Evolutionary conservation across 2,888 invertebrate species (phyloP).

Genomic region (Deilephila porcellus): DNA sequence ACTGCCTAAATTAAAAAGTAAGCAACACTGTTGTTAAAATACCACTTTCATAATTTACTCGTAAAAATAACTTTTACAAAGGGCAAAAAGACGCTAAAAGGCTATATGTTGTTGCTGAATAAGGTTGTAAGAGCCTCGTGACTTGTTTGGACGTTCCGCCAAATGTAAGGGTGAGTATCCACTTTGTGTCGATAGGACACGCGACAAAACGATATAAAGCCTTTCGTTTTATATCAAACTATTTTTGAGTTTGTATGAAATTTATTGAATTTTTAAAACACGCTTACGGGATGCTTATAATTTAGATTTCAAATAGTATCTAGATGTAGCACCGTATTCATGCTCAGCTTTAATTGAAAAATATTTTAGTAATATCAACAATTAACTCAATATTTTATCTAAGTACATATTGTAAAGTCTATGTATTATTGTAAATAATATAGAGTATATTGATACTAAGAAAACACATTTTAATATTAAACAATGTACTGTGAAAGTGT

Average conservation of each 20-base stretch:
- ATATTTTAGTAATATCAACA: no score
- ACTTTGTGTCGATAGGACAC: background rate
- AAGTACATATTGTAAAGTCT: no score
- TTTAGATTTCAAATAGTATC: no score
- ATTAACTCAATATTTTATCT: no score
- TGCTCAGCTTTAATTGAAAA: no score
- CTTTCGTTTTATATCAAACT: background rate
- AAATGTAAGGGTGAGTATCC: conserved; percentile 33
- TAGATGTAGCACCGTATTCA: no score
- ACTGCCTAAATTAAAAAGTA: conserved; percentile 7
- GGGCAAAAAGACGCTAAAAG: conserved; percentile 56
- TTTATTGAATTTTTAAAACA: no score
- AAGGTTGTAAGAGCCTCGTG: conserved; percentile 68
- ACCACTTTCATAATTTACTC: conserved; percentile 35
- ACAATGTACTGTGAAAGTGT: background rate
- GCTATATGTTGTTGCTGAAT: conserved; percentile 54
- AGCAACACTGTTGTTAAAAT: background rate
- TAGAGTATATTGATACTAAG: background rate
- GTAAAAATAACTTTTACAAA: conserved; percentile 56
- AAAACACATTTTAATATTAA: background rate
- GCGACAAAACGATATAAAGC: background rate
- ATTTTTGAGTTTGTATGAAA: background rate
- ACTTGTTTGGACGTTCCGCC: conserved; percentile 61
- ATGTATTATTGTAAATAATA: no score
- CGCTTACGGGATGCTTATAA: no score